phyloP scores from a whole-genome alignment of 2,797 vertebrate species.

The Oreonectes daqikongensis region DNA sequence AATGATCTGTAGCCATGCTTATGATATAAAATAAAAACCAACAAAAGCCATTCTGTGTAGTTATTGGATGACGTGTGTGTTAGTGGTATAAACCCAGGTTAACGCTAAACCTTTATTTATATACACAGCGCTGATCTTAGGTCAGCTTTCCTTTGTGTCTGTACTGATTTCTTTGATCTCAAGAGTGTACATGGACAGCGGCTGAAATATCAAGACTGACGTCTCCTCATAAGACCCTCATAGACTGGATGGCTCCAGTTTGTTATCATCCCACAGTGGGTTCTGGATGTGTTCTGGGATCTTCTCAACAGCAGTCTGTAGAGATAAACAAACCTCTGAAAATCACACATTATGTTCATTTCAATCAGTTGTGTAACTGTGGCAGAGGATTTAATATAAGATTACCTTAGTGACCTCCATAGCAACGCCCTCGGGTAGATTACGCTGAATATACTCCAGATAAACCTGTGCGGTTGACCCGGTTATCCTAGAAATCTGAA shows the following conservation, averaged over 20 bases:
- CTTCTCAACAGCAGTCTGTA: constrained; percentile 84
- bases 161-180: not conserved
- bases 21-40: not conserved
- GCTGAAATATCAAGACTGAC: not conserved
- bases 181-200: not conserved
- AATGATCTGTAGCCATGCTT: not conserved
- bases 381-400: constrained; percentile 51
- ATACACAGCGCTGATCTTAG: not conserved
- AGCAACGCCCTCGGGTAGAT: constrained; percentile 94
- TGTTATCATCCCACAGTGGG: constrained; percentile 82
- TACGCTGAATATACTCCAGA: constrained; percentile 95
- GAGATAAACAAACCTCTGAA: constrained; percentile 1
- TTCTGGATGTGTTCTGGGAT: constrained; percentile 89
- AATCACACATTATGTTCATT: not conserved
- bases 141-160: not conserved
- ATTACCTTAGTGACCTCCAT: constrained; percentile 88
- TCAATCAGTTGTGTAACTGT: not conserved
- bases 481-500: constrained; percentile 73
- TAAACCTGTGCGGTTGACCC: constrained; percentile 88
- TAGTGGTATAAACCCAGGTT: not conserved
- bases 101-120: not conserved
- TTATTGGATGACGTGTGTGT: not conserved
- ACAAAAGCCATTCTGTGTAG: not conserved
- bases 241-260: constrained; percentile 65
- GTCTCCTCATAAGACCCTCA: constrained; percentile 41